Evolutionary conservation across 2,113 vertebrate genomes (phyloP), one percentile per base, ranked within the genome.

Genomic region (Lamprotornis superbus): DNA sequence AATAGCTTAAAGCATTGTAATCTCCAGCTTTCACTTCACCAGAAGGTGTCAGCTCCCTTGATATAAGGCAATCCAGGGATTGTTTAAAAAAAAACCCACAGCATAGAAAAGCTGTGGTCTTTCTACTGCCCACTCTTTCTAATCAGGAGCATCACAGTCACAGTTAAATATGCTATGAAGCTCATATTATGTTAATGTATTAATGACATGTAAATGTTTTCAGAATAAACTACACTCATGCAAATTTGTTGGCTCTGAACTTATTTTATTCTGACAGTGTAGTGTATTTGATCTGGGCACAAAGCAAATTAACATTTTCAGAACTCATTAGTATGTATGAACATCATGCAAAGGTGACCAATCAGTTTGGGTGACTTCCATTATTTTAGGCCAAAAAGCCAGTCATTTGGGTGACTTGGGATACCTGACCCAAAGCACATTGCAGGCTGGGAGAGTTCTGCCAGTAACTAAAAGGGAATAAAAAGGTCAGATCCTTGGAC

Each of bases 121-220:
- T 93, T 87, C 60, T 44, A 30, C 13, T 81, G 50, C 9, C 22
- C 35, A 56, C 19, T 83, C 3, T 88, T 83, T 39, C 15, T 75
- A 64, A 78, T 35, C 55, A 60, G 53, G 47, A 79, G 7, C 37
- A 69, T 87, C 53, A 53, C 31, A 71, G 52, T 53, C 24, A 53
- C 12, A 18, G 74, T 67, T 83, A 67, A 64, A 61, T 87, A 80
- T 13, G 10, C 40, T 57, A 47, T 87, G 85, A 95, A 92, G 24
- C 42, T 92, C 76, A 47, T 55, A 88, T 94, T 96, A 94, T 92
- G 77, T 82, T 95, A 97, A 97, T 96, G 6, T 85, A 95, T 97
- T 96, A 94, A 96, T 96, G 60, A 47, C 83, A 97, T 96, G 97
- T 79, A 96, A 97, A 97, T 97, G 19, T 90, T 95, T 96, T 95